Conservation (phyloP, 2,797 vertebrate genomes). For the Luscinia luscinia region DNA sequence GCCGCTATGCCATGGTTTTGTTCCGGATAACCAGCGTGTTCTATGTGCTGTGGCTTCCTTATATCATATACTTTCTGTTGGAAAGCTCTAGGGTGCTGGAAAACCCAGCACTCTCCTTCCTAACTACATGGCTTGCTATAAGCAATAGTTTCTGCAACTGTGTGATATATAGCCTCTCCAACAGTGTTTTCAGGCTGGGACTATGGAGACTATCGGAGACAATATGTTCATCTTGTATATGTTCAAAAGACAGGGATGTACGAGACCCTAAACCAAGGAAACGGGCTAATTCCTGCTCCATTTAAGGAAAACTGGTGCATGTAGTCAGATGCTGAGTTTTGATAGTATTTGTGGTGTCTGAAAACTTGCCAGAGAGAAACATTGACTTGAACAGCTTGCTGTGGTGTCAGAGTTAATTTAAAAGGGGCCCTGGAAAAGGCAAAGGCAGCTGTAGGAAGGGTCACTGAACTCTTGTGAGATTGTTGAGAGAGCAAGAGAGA, state of each 20-base stretch:
- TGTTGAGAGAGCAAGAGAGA: neutral
- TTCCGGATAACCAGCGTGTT: conserved; percentile 99
- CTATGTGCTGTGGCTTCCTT: conserved; percentile 98
- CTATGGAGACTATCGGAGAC: conserved; percentile 95
- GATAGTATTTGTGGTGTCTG: conserved; percentile 50
- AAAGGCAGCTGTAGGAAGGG: conserved; percentile 33
- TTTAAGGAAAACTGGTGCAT: conserved; percentile 74
- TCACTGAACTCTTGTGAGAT: conserved; percentile 6
- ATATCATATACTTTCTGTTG: conserved; percentile 97
- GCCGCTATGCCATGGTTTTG: conserved; percentile 95
- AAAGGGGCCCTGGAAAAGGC: conserved; percentile 10
- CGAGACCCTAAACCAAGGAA: conserved; percentile 91
- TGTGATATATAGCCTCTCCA: conserved; percentile 98
- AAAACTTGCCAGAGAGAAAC: conserved; percentile 63
- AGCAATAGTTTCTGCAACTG: conserved; percentile 99
- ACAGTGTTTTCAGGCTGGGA: conserved; percentile 96
- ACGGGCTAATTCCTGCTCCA: conserved; percentile 95
- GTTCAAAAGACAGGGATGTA: conserved; percentile 87
- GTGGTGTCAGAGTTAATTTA: conserved; percentile 25
- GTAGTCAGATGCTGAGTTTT: conserved; percentile 13
- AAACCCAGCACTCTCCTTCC: conserved; percentile 92
- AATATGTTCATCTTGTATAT: conserved; percentile 86
- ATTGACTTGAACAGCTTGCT: conserved; percentile 66
- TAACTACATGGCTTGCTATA: conserved; percentile 98
- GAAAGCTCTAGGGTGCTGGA: conserved; percentile 95